Evolutionary conservation across 2,888 invertebrate species (phyloP), one percentile per base, ranked within the genome.

Genomic region (Aelia acuminata): DNA sequence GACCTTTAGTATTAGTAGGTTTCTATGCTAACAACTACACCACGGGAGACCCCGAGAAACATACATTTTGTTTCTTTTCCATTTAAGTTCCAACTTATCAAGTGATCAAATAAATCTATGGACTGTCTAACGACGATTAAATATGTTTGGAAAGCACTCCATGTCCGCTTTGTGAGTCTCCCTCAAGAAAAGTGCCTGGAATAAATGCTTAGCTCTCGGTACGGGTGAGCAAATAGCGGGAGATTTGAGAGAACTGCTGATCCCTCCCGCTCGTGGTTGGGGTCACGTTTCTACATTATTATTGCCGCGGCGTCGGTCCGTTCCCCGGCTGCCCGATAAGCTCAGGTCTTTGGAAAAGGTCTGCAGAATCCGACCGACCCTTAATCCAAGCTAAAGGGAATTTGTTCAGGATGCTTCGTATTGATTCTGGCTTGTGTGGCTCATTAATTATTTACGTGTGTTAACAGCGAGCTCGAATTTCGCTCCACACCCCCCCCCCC

Each of bases 171-270:
- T 15, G 57, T 26, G 26, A 13, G 26, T 57, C 15, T 3, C 26
- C 35, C 63, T 5, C 35, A 35, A 35, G 31, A 35, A 70, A 35
- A 70, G 31, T 35, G 63, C 18, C 35, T 20, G 15, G 63, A 70
- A 70, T 70, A 70, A 70, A 70, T 70, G 63, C 63, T 70, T 70
- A 70, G 35, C 31, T 35, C 31, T 35, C 35, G 7, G 63, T 35
- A 35, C 31, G 18, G 0, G 35, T 18, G 63, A 70, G 63, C 63
- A 70, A 70, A 70, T 70, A 31, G 18, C 20, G 35, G 63, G 7
- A 70, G 63, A 70, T 70, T 70, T 70, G 63, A 70, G 63, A 20
- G 63, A 70, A 35, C 63, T 70, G 63, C 31, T 31, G 63, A 70
- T 31, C 63, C 15, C 4, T 57, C 15, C 10, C 53, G 10, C 11